Conservation (phyloP, 2,113 vertebrate species). For the Ia io region DNA sequence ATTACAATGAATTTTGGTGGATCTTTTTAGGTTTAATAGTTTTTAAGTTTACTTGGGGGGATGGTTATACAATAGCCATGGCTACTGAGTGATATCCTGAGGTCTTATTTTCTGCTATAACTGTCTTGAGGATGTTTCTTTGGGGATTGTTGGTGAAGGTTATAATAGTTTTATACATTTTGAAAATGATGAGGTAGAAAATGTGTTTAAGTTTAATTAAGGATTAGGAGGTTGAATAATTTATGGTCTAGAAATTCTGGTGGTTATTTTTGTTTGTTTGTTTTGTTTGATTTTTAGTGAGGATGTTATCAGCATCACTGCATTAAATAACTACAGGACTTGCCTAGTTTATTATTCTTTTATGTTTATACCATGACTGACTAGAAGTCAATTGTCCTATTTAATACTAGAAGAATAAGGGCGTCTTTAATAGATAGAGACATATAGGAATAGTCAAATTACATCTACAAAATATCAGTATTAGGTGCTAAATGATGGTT, state of each 20-base stretch:
- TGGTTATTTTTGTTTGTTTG: too few relatives aligned
- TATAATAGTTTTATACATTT: background rate
- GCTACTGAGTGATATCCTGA: background rate
- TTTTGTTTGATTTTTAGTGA: background rate
- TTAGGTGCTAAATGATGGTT: background rate
- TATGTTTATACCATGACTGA: background rate
- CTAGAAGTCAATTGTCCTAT: background rate
- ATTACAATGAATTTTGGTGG: too few relatives aligned
- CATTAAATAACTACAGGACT: background rate
- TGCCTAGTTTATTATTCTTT: background rate
- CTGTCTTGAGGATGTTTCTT: background rate
- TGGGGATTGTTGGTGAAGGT: background rate
- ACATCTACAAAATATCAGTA: background rate
- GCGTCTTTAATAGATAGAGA: background rate
- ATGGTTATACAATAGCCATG: background rate
- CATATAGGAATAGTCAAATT: background rate
- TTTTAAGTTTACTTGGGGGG: background rate
- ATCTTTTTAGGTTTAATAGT: background rate
- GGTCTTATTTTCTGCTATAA: background rate
- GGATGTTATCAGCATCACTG: background rate
- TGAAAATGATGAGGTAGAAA: background rate
- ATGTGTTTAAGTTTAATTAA: background rate
- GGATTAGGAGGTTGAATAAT: background rate
- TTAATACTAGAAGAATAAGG: background rate
- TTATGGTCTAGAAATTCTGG: background rate